Evolutionary conservation across 2,113 vertebrate genomes (phyloP).

Genomic region (Anolis carolinensis): DNA sequence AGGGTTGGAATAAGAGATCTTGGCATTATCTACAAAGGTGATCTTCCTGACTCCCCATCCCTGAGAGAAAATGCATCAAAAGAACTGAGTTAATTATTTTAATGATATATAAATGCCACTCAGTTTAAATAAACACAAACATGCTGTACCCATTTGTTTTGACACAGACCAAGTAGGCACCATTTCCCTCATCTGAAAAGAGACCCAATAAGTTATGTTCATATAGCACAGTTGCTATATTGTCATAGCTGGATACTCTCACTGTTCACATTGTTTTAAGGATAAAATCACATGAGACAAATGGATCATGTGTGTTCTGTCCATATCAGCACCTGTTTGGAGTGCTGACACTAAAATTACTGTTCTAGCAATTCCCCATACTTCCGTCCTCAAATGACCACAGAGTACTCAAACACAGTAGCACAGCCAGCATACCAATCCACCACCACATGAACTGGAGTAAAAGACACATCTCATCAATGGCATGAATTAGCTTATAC

Average conservation of each 20-base stretch:
- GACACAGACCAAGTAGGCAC: not conserved
- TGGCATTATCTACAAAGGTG: conserved; percentile 97
- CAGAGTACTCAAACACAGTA: not conserved
- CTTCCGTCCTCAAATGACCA: not conserved
- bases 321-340: not conserved
- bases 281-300: not conserved
- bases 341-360: not conserved
- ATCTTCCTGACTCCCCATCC: conserved; percentile 97
- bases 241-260: not conserved
- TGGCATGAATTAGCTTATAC: too few relatives aligned
- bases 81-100: not conserved
- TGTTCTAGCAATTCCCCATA: not conserved
- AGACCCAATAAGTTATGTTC: not conserved
- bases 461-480: too few relatives aligned
- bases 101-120: not conserved
- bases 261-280: not conserved
- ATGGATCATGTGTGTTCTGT: not conserved
- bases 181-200: not conserved
- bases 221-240: not conserved
- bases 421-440: not conserved
- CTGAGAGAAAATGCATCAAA: conserved; percentile 64
- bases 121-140: not conserved
- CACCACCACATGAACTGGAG: too few relatives aligned
- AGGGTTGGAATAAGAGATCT: conserved; percentile 97
- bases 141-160: not conserved